Conservation (phyloP, 1,140 invertebrate species). For the Panagrolaimus sp. region DNA sequence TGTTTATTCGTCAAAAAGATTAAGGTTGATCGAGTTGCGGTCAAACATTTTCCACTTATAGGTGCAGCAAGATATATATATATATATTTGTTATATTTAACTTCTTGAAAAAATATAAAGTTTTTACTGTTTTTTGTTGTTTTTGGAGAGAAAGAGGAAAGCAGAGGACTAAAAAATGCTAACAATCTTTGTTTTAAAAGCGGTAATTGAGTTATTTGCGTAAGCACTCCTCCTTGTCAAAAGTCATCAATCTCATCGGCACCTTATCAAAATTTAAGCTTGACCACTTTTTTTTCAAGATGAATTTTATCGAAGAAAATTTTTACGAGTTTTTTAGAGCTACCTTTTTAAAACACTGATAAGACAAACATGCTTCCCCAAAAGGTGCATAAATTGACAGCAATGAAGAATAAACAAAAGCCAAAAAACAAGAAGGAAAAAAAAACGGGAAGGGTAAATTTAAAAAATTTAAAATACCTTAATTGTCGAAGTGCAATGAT, state of each 20-base stretch:
- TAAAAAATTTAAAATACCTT: conserved; percentile 30
- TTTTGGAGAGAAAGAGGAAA: background rate
- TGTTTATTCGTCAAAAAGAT: too few species aligned
- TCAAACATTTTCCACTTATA: too few species aligned
- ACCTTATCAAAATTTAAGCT: conserved; percentile 9
- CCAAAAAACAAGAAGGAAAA: background rate
- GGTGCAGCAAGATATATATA: too few species aligned
- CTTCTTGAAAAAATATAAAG: too few species aligned
- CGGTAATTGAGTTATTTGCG: too few species aligned
- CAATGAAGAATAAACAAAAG: background rate
- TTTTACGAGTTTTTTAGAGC: conserved; percentile 2
- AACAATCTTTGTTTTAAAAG: conserved; percentile 6
- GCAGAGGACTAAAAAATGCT: conserved; percentile 1
- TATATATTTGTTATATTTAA: too few species aligned
- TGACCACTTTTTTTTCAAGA: too few species aligned
- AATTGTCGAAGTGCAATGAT: conserved; percentile 46
- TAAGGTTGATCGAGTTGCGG: too few species aligned
- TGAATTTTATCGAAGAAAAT: background rate
- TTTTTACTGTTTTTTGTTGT: too few species aligned
- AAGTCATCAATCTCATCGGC: conserved; percentile 15
- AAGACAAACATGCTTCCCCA: conserved; percentile 8
- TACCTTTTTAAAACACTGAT: background rate
- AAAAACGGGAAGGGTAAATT: background rate
- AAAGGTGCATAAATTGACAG: conserved; percentile 17
- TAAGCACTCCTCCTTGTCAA: too few species aligned